phyloP scores from a whole-genome alignment of 2,888 invertebrate genomes.

The Ferdinandea cuprea region DNA sequence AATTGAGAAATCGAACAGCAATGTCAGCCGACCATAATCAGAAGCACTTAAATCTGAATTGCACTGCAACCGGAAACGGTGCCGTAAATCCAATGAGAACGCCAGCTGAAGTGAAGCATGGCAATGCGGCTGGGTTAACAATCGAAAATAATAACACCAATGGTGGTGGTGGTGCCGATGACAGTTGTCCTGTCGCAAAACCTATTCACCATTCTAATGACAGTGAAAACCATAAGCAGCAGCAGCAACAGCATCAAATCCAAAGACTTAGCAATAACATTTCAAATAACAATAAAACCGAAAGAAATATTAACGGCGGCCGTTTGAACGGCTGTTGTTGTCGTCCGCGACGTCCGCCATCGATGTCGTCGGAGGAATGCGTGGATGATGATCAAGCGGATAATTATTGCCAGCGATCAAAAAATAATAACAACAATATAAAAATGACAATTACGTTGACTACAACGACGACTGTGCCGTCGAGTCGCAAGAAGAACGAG shows the following conservation, averaged over 20 bases:
- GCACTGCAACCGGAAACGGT: conserved; percentile 41
- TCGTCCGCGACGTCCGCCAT: conserved; percentile 53
- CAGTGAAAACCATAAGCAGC: conserved; percentile 57
- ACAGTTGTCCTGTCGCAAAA: conserved; percentile 76
- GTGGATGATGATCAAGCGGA: conserved; percentile 70
- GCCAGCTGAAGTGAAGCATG: conserved; percentile 29
- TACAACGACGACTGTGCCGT: conserved; percentile 63
- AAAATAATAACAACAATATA: conserved; percentile 75
- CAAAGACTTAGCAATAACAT: conserved; percentile 69
- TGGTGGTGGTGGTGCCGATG: conserved; percentile 65
- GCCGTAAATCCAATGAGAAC: conserved; percentile 52
- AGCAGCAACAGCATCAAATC: conserved; percentile 57
- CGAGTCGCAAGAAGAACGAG: conserved; percentile 53
- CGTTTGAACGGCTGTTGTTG: conserved; percentile 70
- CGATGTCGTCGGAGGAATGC: conserved; percentile 58
- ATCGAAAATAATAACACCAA: conserved; percentile 43
- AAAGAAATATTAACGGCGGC: conserved; percentile 59
- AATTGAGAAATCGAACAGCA: conserved; percentile 69
- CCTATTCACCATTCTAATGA: conserved; percentile 59
- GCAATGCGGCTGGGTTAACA: conserved; percentile 21
- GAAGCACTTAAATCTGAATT: conserved; percentile 25
- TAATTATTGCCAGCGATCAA: conserved; percentile 74
- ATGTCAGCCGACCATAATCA: conserved; percentile 75
- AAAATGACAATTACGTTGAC: conserved; percentile 70
- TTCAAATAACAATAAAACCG: conserved; percentile 64